These are phyloP conservation scores for Falcunculus frontatus DNA, from an alignment of 2,113 vertebrate species.

Conservation along the genomic window DNA sequence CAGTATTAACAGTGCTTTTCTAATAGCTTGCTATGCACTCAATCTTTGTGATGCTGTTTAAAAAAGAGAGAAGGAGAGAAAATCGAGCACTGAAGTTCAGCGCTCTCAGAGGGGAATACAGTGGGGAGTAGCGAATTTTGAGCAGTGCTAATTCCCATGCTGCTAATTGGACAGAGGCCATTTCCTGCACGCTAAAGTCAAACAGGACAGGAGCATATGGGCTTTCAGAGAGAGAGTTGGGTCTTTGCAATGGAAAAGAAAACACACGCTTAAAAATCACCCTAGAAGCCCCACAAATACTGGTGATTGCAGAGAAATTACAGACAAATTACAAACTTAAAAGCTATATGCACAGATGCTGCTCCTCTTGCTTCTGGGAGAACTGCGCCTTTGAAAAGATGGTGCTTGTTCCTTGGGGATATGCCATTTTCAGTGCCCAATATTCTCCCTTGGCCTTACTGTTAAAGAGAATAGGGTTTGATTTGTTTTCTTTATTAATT, in stretches of 20 bases:
- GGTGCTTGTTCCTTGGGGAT: background rate
- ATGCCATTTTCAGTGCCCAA: background rate
- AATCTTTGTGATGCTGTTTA: background rate
- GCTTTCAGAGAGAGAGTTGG: slow-evolving; percentile 7
- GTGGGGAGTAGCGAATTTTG: slow-evolving; percentile 27
- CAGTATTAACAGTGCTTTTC: background rate
- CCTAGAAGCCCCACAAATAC: background rate
- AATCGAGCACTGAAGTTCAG: slow-evolving; percentile 11
- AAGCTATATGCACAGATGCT: slow-evolving; percentile 9
- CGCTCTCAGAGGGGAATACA: background rate
- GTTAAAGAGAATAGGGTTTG: background rate
- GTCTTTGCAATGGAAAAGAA: background rate
- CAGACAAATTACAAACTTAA: background rate
- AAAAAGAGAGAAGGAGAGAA: background rate
- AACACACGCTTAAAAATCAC: background rate
- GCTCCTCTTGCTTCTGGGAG: background rate
- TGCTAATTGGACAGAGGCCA: slow-evolving; percentile 57
- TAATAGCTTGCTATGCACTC: background rate
- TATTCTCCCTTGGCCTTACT: background rate
- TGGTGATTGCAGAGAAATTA: background rate
- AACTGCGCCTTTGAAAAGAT: background rate
- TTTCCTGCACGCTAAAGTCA: slow-evolving; percentile 39
- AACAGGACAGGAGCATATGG: slow-evolving; percentile 54
- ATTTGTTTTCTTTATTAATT: background rate
- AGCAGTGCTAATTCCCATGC: slow-evolving; percentile 50